These are phyloP conservation scores for Vipera ursinii DNA, from an alignment of 2,797 vertebrate species.

Conservation along the genomic window DNA sequence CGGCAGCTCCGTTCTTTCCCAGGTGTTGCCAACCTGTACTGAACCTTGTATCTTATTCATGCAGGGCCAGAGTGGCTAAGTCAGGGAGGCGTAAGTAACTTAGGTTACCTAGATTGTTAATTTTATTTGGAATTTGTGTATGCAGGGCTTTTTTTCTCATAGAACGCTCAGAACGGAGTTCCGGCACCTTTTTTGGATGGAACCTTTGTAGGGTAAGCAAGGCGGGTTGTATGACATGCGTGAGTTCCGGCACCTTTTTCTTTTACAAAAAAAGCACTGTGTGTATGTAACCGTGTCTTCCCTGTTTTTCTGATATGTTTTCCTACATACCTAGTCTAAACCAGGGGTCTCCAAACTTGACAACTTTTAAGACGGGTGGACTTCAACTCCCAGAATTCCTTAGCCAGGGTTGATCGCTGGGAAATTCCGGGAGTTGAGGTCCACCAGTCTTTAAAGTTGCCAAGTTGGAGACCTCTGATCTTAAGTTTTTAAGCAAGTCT, in stretches of 20 bases:
- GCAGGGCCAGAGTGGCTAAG: not conserved
- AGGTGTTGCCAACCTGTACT: not conserved
- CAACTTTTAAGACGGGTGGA: not conserved
- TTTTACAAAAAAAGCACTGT: no score
- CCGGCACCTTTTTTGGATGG: no score
- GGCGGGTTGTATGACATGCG: no score
- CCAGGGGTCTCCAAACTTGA: not conserved
- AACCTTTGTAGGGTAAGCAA: no score
- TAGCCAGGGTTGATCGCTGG: not conserved
- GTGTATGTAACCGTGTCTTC: not conserved
- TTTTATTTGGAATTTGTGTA: not conserved
- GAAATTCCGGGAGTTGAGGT: no score
- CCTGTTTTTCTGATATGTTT: not conserved
- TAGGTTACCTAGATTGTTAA: not conserved
- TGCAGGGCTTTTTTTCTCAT: no score
- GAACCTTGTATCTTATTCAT: not conserved
- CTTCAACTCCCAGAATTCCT: not conserved
- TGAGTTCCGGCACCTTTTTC: no score
- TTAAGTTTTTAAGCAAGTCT: no score
- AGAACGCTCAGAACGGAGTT: no score
- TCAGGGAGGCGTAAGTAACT: not conserved
- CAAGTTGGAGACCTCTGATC: not conserved
- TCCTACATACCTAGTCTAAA: not conserved
- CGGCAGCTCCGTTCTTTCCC: not conserved
- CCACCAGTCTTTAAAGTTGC: not conserved